phyloP scores from a whole-genome alignment of 2,888 invertebrate species.

The Epiblema foenella region DNA sequence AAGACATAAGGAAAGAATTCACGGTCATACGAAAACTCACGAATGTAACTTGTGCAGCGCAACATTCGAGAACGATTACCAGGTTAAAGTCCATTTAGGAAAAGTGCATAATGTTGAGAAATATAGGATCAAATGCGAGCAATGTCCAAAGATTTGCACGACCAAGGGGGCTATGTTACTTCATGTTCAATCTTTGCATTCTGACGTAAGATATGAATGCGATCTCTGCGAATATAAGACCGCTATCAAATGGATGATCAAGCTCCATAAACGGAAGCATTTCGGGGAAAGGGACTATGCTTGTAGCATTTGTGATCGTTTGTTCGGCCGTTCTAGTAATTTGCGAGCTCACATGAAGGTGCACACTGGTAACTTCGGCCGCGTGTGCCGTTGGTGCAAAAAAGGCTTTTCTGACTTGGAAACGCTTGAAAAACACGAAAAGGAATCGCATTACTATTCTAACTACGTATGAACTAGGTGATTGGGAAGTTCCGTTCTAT shows the following conservation, averaged over 20 bases:
- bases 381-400: conserved; percentile 68
- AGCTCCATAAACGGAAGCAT: conserved; percentile 78
- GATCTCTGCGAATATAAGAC: conserved; percentile 71
- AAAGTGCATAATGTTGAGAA: conserved; percentile 73
- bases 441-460: conserved; percentile 59
- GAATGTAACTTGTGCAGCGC: conserved; percentile 64
- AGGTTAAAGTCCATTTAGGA: conserved; percentile 72
- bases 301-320: conserved; percentile 83
- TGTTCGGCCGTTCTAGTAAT: conserved; percentile 83
- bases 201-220: conserved; percentile 63
- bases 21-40: conserved; percentile 57
- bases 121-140: conserved; percentile 67
- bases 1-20: conserved; percentile 64
- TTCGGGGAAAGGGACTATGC: conserved; percentile 76
- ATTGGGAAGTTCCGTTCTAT: not conserved
- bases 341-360: conserved; percentile 71
- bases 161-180: conserved; percentile 82
- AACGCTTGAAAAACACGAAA: conserved; percentile 59
- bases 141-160: conserved; percentile 72
- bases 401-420: conserved; percentile 62
- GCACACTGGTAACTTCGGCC: conserved; percentile 65
- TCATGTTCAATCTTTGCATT: conserved; percentile 81
- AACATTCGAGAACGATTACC: conserved; percentile 61
- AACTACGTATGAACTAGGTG: conserved; percentile 48
- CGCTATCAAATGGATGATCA: conserved; percentile 68